Percentiles rank a stretch among this genome's conserved stretches.
phyloP scores from a whole-genome alignment of 2,888 invertebrate genomes.

The Physocephala rufipes region DNA sequence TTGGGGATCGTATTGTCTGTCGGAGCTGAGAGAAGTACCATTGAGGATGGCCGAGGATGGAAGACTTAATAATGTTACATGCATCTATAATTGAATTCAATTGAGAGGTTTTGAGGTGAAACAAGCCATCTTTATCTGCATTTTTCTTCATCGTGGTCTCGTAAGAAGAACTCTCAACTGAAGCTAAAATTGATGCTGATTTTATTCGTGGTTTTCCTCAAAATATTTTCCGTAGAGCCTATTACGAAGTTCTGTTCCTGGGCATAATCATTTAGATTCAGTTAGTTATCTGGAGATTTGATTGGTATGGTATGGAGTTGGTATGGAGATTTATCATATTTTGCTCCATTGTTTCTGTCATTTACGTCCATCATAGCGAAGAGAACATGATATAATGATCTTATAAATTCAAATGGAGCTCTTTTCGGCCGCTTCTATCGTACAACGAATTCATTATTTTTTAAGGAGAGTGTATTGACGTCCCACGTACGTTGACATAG shows the following conservation, averaged over 20 bases:
- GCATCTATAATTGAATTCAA: too few relatives aligned
- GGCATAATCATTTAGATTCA: conserved; percentile 12
- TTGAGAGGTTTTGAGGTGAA: too few relatives aligned
- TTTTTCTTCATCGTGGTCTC: too few relatives aligned
- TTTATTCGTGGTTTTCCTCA: conserved; percentile 36
- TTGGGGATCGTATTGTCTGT: conserved; percentile 22
- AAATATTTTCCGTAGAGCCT: conserved; percentile 28
- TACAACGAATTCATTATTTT: not conserved
- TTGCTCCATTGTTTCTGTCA: conserved; percentile 24
- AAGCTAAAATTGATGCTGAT: too few relatives aligned
- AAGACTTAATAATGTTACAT: too few relatives aligned
- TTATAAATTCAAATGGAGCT: too few relatives aligned
- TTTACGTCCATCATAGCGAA: conserved; percentile 24
- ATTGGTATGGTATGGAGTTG: too few relatives aligned
- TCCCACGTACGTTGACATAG: too few relatives aligned
- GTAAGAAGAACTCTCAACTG: too few relatives aligned
- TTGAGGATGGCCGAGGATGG: not conserved
- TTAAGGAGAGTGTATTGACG: not conserved
- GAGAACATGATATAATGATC: conserved; percentile 5
- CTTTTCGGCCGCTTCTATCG: too few relatives aligned
- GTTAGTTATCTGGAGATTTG: conserved; percentile 23
- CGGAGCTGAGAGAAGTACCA: not conserved
- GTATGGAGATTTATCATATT: too few relatives aligned
- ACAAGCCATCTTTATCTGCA: too few relatives aligned
- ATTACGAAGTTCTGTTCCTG: conserved; percentile 29